phyloP scores from a whole-genome alignment of 2,888 invertebrate genomes.

The Masnerella sp. region DNA sequence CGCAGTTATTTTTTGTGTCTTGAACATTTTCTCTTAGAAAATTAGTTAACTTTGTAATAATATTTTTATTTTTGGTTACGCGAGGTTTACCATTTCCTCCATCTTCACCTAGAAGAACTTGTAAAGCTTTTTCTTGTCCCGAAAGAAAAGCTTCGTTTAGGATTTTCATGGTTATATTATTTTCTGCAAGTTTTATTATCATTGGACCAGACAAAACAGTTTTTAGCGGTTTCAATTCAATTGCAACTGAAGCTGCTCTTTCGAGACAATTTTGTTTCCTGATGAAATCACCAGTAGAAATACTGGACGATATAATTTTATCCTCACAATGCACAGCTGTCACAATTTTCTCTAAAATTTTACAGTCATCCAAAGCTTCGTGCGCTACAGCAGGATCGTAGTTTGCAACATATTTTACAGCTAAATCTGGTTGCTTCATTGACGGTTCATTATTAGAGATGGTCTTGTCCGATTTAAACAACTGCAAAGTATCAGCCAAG shows the following conservation, averaged over 20 bases:
- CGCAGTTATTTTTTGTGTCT: no score
- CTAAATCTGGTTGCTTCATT: conserved; percentile 23
- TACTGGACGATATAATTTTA: background rate
- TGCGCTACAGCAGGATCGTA: conserved; percentile 1
- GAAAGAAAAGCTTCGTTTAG: conserved; percentile 14
- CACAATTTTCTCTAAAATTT: conserved; percentile 15
- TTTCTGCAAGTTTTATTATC: conserved; percentile 21
- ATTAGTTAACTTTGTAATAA: conserved; percentile 1
- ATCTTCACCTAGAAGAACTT: conserved; percentile 18
- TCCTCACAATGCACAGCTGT: background rate
- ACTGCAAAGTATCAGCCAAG: conserved; percentile 14
- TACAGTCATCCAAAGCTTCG: conserved; percentile 24
- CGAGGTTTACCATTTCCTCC: conserved; percentile 9
- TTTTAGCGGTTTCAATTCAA: conserved; percentile 13
- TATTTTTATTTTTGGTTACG: conserved; percentile 13
- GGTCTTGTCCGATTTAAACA: conserved; percentile 1
- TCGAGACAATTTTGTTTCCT: conserved; percentile 7
- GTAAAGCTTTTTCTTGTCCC: conserved; percentile 11
- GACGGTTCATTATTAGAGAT: background rate
- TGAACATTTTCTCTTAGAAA: no score
- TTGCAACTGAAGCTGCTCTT: background rate
- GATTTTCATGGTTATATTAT: conserved; percentile 4
- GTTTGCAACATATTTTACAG: conserved; percentile 13
- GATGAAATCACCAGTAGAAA: background rate
- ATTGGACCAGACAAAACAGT: conserved; percentile 4